Conservation (phyloP, 2,113 vertebrate species). For the Lipophrys pholis region DNA sequence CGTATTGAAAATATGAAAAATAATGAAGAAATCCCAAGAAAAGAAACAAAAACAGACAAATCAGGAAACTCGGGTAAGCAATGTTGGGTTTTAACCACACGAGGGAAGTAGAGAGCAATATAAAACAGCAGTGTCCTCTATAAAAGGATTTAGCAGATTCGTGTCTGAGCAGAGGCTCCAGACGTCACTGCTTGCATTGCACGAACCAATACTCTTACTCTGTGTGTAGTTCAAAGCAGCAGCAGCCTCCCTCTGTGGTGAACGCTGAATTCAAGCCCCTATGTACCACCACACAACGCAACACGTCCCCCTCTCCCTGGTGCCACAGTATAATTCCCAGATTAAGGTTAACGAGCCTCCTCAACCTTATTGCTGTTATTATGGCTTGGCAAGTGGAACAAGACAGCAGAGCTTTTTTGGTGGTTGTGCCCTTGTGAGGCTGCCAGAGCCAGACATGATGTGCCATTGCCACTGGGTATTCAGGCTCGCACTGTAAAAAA, state of each 20-base stretch:
- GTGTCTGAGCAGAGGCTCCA: neutral
- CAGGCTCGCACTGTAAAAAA: constrained; percentile 33
- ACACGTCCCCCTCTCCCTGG: constrained; percentile 57
- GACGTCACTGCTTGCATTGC: constrained; percentile 11
- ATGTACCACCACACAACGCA: constrained; percentile 52
- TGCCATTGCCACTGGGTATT: constrained; percentile 37
- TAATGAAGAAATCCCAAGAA: no score
- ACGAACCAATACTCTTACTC: constrained; percentile 31
- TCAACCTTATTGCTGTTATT: constrained; percentile 75
- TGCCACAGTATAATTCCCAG: constrained; percentile 75
- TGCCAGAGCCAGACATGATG: constrained; percentile 43
- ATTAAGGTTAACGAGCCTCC: constrained; percentile 78
- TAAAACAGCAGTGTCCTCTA: neutral
- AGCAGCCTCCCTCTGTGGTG: constrained; percentile 17
- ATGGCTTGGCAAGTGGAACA: constrained; percentile 71
- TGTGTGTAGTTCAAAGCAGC: constrained; percentile 20
- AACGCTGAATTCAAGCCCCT: constrained; percentile 44
- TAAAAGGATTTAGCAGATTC: no score
- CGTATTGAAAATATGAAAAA: no score
- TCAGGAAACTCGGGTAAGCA: constrained; percentile 12
- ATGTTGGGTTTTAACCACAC: constrained; percentile 38
- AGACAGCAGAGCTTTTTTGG: constrained; percentile 62
- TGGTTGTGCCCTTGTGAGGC: constrained; percentile 59
- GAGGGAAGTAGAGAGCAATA: constrained; percentile 38
- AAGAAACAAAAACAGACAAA: no score